Evolutionary conservation across 2,113 vertebrate species (phyloP).

Genomic region (Upupa epops): DNA sequence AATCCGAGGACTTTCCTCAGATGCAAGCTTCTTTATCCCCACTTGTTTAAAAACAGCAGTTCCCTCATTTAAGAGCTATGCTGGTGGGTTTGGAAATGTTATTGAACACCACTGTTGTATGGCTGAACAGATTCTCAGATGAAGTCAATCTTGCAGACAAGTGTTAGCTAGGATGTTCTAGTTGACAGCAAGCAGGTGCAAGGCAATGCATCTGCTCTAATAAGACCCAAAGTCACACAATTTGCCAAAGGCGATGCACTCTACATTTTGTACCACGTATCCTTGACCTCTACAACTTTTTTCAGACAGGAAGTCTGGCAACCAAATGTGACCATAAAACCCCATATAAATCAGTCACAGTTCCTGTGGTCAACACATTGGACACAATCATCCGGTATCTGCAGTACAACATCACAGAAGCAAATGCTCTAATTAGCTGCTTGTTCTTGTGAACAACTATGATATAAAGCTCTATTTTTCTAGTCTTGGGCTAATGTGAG

Average conservation of each 20-base stretch:
- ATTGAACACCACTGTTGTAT: rapidly evolving
- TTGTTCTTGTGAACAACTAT: neutral
- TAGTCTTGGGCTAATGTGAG: neutral
- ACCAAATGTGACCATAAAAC: neutral
- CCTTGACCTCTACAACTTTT: neutral
- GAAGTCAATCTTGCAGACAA: neutral
- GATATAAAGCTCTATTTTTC: neutral
- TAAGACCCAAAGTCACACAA: neutral
- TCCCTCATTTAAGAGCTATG: neutral
- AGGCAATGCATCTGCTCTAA: neutral
- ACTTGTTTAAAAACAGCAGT: neutral
- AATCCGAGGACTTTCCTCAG: neutral
- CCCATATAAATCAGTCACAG: rapidly evolving
- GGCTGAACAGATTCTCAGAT: neutral
- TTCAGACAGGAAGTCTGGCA: neutral
- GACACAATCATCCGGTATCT: neutral
- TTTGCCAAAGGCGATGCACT: neutral
- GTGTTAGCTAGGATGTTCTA: neutral
- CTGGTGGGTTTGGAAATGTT: neutral
- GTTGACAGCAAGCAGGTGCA: neutral
- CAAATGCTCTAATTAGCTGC: neutral
- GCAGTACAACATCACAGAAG: neutral
- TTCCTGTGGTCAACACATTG: neutral
- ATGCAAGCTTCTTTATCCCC: neutral
- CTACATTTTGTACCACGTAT: neutral